Evolutionary conservation across 2,888 invertebrate species (phyloP).

Genomic region (Liposcelis brunnea): DNA sequence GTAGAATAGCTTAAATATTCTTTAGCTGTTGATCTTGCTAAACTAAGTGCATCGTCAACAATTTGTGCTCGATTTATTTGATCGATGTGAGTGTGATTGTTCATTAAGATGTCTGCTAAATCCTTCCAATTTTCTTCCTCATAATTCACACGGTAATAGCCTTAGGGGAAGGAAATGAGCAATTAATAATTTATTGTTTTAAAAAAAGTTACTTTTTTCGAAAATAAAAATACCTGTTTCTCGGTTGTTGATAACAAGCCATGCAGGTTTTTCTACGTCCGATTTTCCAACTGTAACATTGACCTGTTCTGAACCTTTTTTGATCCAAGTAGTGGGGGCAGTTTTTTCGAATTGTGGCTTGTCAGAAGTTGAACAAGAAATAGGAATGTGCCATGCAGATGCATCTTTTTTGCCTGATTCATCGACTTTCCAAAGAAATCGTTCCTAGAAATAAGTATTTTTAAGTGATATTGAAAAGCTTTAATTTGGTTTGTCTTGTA

Average conservation of each 20-base stretch:
- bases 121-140: slow-evolving; percentile 37
- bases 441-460: slow-evolving; percentile 7
- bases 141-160: slow-evolving; percentile 51
- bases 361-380: slow-evolving; percentile 33
- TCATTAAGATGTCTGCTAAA: slow-evolving; percentile 30
- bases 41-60: slow-evolving; percentile 60
- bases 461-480: no score
- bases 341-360: slow-evolving; percentile 31
- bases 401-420: neutral
- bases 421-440: slow-evolving; percentile 5
- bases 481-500: no score
- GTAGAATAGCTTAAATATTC: neutral
- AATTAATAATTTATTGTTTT: neutral
- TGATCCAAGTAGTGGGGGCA: slow-evolving; percentile 33
- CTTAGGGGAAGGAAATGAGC: slow-evolving; percentile 24
- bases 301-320: slow-evolving; percentile 14
- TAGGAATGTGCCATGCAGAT: slow-evolving; percentile 34
- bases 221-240: slow-evolving; percentile 32
- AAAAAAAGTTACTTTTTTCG: neutral
- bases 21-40: slow-evolving; percentile 29
- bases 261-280: slow-evolving; percentile 23
- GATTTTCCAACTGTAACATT: slow-evolving; percentile 18
- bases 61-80: slow-evolving; percentile 58
- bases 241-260: slow-evolving; percentile 45
- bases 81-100: slow-evolving; percentile 33